phyloP scores from a whole-genome alignment of 2,113 vertebrate genomes.

The Lophura nycthemera region DNA sequence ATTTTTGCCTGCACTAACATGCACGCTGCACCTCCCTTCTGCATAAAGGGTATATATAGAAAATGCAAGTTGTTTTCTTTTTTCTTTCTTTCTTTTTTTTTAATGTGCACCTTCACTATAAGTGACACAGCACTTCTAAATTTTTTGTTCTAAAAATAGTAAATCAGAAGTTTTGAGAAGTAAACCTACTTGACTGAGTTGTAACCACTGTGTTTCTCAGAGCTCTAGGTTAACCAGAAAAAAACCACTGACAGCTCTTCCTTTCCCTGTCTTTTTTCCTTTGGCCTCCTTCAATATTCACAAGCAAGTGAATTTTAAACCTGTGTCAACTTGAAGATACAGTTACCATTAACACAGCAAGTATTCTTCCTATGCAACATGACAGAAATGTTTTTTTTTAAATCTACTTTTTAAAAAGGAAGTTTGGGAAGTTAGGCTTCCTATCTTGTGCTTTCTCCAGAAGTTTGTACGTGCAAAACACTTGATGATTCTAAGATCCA shows the following conservation, averaged over 20 bases:
- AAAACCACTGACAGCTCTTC: neutral
- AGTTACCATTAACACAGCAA: neutral
- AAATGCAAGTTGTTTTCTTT: neutral
- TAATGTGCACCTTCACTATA: neutral
- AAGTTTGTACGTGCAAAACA: neutral
- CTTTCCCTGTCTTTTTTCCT: neutral
- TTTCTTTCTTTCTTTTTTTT: neutral
- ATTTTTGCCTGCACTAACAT: constrained; percentile 42
- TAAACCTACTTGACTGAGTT: neutral
- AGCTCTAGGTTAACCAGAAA: neutral
- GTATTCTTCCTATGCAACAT: neutral
- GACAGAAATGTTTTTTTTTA: neutral
- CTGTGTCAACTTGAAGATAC: neutral
- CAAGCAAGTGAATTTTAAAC: constrained; percentile 1
- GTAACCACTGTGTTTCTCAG: neutral
- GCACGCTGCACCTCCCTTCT: neutral
- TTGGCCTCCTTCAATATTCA: neutral
- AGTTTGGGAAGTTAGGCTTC: neutral
- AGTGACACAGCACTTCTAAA: neutral
- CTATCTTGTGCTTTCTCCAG: neutral
- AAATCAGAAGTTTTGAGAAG: constrained; percentile 8
- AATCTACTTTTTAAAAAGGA: neutral
- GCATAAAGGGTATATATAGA: neutral
- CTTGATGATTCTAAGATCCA: neutral
- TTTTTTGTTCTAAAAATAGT: neutral